Conservation (phyloP, 2,113 vertebrate genomes). For the Elachura formosa region DNA sequence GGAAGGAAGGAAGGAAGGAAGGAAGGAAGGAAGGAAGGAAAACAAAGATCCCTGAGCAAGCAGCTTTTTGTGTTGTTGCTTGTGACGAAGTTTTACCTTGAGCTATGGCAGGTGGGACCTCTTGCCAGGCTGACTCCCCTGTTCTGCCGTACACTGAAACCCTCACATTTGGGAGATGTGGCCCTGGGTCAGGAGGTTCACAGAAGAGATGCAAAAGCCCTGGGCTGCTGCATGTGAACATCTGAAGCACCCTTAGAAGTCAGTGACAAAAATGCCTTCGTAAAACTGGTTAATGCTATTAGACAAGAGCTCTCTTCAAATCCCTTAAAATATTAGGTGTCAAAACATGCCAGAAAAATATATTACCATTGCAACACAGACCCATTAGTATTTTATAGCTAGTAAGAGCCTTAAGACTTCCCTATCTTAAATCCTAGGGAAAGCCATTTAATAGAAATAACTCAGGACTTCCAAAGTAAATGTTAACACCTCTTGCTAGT, state of each 20-base stretch:
- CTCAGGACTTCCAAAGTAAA: conserved; percentile 53
- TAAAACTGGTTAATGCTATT: conserved; percentile 23
- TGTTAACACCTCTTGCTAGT: conserved; percentile 50
- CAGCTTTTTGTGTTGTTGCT: background rate
- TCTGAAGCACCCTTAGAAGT: background rate
- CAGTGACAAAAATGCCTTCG: background rate
- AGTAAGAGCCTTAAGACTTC: conserved; percentile 42
- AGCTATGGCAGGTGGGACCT: background rate
- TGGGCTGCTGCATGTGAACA: background rate
- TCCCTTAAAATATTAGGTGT: conserved; percentile 48
- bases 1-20: no score
- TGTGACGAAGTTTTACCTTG: background rate
- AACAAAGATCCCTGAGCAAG: background rate
- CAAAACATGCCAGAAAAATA: conserved; percentile 60
- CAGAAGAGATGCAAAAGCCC: background rate
- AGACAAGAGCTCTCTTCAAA: conserved; percentile 20
- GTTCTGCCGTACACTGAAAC: background rate
- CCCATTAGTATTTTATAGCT: conserved; percentile 46
- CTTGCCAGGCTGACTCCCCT: background rate
- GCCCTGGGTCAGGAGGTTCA: background rate
- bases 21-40: background rate
- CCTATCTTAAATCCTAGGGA: conserved; percentile 56
- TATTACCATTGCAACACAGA: conserved; percentile 28
- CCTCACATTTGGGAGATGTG: fast-evolving
- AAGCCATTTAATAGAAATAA: conserved; percentile 58